Base-by-base conservation (phyloP, 2,888 invertebrate genomes). In the Agrochola macilenta region DNA sequence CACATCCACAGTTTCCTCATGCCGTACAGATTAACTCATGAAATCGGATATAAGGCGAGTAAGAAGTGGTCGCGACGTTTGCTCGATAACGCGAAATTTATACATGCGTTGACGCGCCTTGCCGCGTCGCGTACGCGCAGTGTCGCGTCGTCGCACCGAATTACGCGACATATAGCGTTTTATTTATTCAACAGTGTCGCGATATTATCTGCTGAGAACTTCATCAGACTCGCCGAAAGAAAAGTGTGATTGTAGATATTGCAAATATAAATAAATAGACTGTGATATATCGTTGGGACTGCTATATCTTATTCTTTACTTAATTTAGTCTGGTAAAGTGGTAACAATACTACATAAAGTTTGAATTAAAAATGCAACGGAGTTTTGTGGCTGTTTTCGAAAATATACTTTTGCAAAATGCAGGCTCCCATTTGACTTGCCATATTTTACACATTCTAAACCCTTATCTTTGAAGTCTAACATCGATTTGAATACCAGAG, bases 11-110 rank as follows among this genome's bases (percentile, higher is more conserved):
- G 30, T 78, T 82, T 66, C 5, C 61, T 84, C 61, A 57, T 71
- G 63, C 73, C 77, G 82, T 82, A 85, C 86, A 92, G 91, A 94
- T 94, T 90, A 93, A 92, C 91, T 90, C 90, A 91, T 91, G 91
- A 92, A 92, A 93, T 93, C 92, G 90, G 93, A 95, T 94, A 93
- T 93, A 93, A 91, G 58, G 60, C 75, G 89, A 89, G 90, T 92
- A 92, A 93, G 91, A 92, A 92, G 90, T 91, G 89, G 82, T 80
- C 86, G 88, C 87, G 90, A 90, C 89, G 88, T 84, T 84, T 60
- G 17, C 79, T 83, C 88, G 92, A 94, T 93, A 93, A 91, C 78
- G 88, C 87, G 83, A 90, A 92, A 90, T 93, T 92, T 93, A 93
- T 92, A 90, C 87, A 79, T 78, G 76, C 78, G 78, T 69, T 60